Conservation (phyloP, 2,797 vertebrate genomes). For the Oreortyx pictus region DNA sequence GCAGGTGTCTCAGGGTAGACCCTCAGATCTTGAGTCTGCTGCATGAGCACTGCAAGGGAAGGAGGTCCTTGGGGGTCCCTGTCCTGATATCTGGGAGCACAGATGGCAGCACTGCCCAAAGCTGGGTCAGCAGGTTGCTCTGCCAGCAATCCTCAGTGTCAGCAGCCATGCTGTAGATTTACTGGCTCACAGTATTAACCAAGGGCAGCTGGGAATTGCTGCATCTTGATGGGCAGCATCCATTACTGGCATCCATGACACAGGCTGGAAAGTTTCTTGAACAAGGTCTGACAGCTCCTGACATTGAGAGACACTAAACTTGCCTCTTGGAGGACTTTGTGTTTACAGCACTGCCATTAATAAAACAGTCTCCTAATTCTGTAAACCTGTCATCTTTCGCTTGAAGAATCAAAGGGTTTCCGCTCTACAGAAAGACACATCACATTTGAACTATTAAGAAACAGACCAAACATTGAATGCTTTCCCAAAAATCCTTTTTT, state of each 20-base stretch:
- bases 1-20: background rate
- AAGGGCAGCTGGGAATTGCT: background rate
- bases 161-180: fast-evolving
- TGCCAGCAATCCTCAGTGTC: background rate
- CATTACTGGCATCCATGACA: background rate
- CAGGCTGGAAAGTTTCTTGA: slow-evolving; percentile 7
- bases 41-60: background rate
- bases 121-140: background rate
- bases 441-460: slow-evolving; percentile 54
- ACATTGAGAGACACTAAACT: background rate
- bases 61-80: background rate
- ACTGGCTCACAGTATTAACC: background rate
- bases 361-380: slow-evolving; percentile 56
- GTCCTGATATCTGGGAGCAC: background rate
- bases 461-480: slow-evolving; percentile 15
- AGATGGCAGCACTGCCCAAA: background rate
- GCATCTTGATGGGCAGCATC: background rate
- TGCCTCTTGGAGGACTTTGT: slow-evolving; percentile 24
- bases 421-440: slow-evolving; percentile 48
- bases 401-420: slow-evolving; percentile 60
- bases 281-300: slow-evolving; percentile 28
- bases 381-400: slow-evolving; percentile 22
- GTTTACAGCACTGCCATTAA: slow-evolving; percentile 54
- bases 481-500: background rate
- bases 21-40: background rate